Evolutionary conservation across 2,797 vertebrate genomes (phyloP).

Genomic region (Characodon lateralis): DNA sequence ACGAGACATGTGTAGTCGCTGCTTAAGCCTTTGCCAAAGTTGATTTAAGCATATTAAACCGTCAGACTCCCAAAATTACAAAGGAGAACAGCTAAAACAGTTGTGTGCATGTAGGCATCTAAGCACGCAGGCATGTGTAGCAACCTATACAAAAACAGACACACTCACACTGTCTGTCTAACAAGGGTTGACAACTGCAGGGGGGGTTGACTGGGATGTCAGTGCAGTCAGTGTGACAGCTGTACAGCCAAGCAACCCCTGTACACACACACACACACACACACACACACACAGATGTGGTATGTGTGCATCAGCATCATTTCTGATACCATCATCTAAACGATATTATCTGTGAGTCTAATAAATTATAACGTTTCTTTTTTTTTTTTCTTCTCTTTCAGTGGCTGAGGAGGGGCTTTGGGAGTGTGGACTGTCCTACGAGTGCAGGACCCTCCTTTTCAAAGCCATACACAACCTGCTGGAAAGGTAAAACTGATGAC

Average conservation of each 20-base stretch:
- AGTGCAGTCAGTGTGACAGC: constrained; percentile 73
- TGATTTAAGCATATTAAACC: constrained; percentile 28
- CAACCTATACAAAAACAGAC: constrained; percentile 34
- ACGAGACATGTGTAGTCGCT: constrained; percentile 34
- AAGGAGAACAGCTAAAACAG: constrained; percentile 20
- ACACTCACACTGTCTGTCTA: constrained; percentile 54
- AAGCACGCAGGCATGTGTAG: constrained; percentile 54
- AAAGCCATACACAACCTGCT: constrained; percentile 98
- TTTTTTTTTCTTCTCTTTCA: constrained; percentile 61
- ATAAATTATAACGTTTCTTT: background rate
- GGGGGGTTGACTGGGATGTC: constrained; percentile 66
- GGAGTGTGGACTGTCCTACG: constrained; percentile 97
- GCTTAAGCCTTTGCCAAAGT: constrained; percentile 34
- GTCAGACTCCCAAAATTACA: constrained; percentile 21
- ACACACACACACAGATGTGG: background rate
- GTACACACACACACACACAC: constrained; percentile 4
- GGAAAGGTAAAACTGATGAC: constrained; percentile 87
- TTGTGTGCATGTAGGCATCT: constrained; percentile 41
- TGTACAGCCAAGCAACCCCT: constrained; percentile 50
- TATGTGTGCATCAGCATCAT: constrained; percentile 26
- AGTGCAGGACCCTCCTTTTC: constrained; percentile 96
- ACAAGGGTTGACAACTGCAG: constrained; percentile 76
- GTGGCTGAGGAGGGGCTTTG: constrained; percentile 96
- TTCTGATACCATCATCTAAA: constrained; percentile 32
- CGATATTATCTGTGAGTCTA: background rate